Percentiles rank a stretch among this genome's conserved stretches.
Evolutionary conservation across 1,140 invertebrate genomes (phyloP).

Genomic region (Eupristina koningsbergeri): DNA sequence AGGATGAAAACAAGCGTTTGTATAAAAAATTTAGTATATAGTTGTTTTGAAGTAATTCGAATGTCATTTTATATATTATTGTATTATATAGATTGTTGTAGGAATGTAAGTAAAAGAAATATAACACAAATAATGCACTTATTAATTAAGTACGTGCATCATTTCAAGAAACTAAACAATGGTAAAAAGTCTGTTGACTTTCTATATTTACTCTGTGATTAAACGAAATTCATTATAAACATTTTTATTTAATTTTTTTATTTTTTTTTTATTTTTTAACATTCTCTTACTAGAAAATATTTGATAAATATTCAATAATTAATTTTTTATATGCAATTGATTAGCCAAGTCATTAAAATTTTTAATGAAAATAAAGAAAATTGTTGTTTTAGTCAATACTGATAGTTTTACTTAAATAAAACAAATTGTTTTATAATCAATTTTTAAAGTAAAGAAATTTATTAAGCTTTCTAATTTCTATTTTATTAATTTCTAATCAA

Average conservation of each 20-base stretch:
- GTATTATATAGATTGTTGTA: conserved; percentile 55
- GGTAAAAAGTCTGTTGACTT: conserved; percentile 26
- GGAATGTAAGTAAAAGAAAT: conserved; percentile 46
- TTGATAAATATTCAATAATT: no score
- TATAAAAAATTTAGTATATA: conserved; percentile 47
- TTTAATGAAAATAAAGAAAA: not conserved
- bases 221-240: conserved; percentile 26
- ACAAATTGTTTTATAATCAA: not conserved
- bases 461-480: not conserved
- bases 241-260: conserved; percentile 6
- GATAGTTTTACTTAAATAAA: not conserved
- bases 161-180: conserved; percentile 52
- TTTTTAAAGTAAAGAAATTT: not conserved
- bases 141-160: conserved; percentile 38
- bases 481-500: no score
- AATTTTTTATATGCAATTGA: no score
- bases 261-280: no score
- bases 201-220: conserved; percentile 38
- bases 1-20: conserved; percentile 34
- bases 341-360: not conserved
- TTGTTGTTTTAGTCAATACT: not conserved
- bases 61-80: conserved; percentile 56
- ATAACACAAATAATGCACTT: conserved; percentile 33
- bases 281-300: no score
- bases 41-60: conserved; percentile 47